A percentile compares a stretch with the other conserved stretches of the same genome.
Evolutionary conservation across 2,797 vertebrate species (phyloP).

Genomic region (Discoglossus pictus): DNA sequence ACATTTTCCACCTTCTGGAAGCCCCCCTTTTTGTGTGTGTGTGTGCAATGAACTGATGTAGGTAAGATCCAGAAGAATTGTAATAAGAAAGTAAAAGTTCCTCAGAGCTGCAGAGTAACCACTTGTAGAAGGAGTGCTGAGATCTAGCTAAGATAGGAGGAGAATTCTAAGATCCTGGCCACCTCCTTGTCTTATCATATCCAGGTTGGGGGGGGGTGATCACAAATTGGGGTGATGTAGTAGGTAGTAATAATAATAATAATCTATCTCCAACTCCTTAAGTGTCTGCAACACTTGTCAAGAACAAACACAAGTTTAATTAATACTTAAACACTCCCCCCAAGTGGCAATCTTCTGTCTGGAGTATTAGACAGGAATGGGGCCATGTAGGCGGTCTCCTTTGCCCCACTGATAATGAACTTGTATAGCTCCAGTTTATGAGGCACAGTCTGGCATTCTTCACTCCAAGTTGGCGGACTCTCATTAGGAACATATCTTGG

Average conservation of each 20-base stretch:
- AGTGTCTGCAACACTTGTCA: conserved; percentile 40
- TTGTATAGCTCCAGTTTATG: conserved; percentile 68
- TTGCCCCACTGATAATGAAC: conserved; percentile 75
- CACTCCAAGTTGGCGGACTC: conserved; percentile 70
- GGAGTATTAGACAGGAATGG: conserved; percentile 62
- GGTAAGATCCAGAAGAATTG: conserved; percentile 55
- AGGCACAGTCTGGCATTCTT: conserved; percentile 71
- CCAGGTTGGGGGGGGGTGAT: not conserved
- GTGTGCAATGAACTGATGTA: conserved; percentile 60
- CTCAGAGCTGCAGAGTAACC: not conserved
- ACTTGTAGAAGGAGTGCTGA: not conserved
- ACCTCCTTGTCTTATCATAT: too few relatives aligned
- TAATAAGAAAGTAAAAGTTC: conserved; percentile 14
- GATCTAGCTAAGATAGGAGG: too few relatives aligned
- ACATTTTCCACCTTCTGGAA: conserved; percentile 82
- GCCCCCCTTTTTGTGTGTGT: conserved; percentile 56
- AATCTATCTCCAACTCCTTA: conserved; percentile 18
- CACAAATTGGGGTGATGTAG: too few relatives aligned
- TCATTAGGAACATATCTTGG: conserved; percentile 76
- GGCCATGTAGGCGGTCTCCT: conserved; percentile 71
- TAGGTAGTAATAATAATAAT: too few relatives aligned
- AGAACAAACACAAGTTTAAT: conserved; percentile 57
- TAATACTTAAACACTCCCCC: conserved; percentile 55
- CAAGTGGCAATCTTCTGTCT: conserved; percentile 56
- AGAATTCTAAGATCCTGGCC: too few relatives aligned